Conservation (phyloP, 2,113 vertebrate species). For the Syngnathoides biaculeatus region DNA sequence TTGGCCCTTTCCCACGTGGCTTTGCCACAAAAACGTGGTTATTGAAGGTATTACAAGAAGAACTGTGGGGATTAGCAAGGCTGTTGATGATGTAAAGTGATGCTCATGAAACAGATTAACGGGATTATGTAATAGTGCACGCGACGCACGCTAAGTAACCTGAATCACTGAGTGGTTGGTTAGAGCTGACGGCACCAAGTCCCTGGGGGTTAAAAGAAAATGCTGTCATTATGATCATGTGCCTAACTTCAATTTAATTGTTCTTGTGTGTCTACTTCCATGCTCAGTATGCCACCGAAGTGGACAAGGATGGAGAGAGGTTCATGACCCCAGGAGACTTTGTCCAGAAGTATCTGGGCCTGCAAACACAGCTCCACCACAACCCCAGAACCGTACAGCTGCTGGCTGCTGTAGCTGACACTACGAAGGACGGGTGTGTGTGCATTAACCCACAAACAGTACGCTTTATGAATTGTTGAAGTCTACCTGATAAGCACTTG, state of each 20-base stretch:
- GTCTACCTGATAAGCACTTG: slow-evolving; percentile 9
- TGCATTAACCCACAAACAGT: neutral
- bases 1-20: neutral
- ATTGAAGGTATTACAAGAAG: neutral
- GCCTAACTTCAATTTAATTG: neutral
- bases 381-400: slow-evolving; percentile 94
- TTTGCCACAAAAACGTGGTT: neutral
- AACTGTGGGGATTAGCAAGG: slow-evolving; percentile 2
- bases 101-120: slow-evolving; percentile 6
- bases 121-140: neutral
- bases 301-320: slow-evolving; percentile 88
- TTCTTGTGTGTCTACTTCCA: neutral
- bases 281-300: slow-evolving; percentile 83
- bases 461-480: slow-evolving; percentile 21
- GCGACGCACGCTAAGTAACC: neutral
- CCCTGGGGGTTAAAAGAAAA: neutral
- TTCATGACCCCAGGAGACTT: slow-evolving; percentile 96
- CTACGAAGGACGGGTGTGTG: slow-evolving; percentile 96
- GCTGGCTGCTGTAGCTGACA: slow-evolving; percentile 93
- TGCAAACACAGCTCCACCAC: slow-evolving; percentile 85
- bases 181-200: neutral
- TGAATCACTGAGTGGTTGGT: neutral
- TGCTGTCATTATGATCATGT: no score
- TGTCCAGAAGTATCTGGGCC: slow-evolving; percentile 91
- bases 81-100: slow-evolving; percentile 5